Evolutionary conservation across 1,140 invertebrate genomes (phyloP).

Genomic region (Melitaea cinxia): DNA sequence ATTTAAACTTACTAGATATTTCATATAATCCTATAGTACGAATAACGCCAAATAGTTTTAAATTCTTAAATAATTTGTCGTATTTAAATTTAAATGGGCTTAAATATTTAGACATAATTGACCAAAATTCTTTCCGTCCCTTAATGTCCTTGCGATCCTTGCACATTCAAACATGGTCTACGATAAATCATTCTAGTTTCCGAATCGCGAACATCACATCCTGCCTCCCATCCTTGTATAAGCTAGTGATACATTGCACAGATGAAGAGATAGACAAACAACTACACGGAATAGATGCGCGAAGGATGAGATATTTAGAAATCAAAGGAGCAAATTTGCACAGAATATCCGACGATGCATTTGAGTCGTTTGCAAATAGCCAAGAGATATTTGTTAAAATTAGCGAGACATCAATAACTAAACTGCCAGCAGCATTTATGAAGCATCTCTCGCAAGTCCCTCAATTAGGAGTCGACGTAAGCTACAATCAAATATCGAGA

Average conservation of each 20-base stretch:
- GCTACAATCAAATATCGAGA: slow-evolving; percentile 90
- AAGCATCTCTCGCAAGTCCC: slow-evolving; percentile 88
- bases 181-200: slow-evolving; percentile 84
- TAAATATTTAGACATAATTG: slow-evolving; percentile 84
- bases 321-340: slow-evolving; percentile 88
- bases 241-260: slow-evolving; percentile 86
- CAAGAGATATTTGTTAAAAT: slow-evolving; percentile 89
- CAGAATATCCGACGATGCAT: slow-evolving; percentile 87
- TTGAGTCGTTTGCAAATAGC: slow-evolving; percentile 84
- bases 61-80: slow-evolving; percentile 81
- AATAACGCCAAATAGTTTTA: slow-evolving; percentile 81
- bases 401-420: slow-evolving; percentile 87
- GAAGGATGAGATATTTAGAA: slow-evolving; percentile 89
- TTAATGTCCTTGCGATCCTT: slow-evolving; percentile 82
- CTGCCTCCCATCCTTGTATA: slow-evolving; percentile 82
- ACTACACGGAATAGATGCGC: slow-evolving; percentile 85
- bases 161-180: slow-evolving; percentile 77
- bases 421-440: slow-evolving; percentile 90
- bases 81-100: slow-evolving; percentile 82
- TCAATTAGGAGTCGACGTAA: slow-evolving; percentile 90
- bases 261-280: slow-evolving; percentile 87
- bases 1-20: slow-evolving; percentile 84
- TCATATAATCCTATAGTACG: slow-evolving; percentile 85
- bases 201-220: slow-evolving; percentile 74
- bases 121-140: slow-evolving; percentile 85